Percentiles rank a stretch among this genome's conserved stretches.
Conservation (phyloP, 2,113 vertebrate genomes). For the Bagarius yarrelli region DNA sequence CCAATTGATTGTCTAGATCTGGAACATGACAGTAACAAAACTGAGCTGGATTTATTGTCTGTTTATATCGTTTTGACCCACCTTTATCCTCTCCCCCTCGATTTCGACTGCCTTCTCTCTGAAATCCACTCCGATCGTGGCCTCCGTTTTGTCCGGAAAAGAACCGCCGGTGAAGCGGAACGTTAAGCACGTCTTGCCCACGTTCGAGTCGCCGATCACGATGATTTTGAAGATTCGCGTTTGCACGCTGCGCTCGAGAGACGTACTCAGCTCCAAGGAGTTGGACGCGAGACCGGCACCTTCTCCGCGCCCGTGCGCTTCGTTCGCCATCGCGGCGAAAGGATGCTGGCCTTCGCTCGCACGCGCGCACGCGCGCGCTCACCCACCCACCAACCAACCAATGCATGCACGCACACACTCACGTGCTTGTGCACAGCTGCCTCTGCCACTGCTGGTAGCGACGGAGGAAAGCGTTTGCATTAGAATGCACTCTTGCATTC, state of each 20-base stretch:
- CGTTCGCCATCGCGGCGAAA: conserved; percentile 56
- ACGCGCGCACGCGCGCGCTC: neutral
- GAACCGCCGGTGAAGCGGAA: conserved; percentile 94
- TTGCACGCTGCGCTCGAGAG: conserved; percentile 88
- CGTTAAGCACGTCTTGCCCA: conserved; percentile 95
- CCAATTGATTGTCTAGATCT: neutral
- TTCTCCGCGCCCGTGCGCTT: conserved; percentile 38
- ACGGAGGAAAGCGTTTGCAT: conserved; percentile 33
- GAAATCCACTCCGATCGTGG: conserved; percentile 97
- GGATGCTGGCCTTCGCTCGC: conserved; percentile 33
- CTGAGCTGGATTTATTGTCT: neutral
- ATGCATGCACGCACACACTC: neutral
- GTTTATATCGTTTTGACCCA: conserved; percentile 54
- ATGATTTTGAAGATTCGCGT: conserved; percentile 97
- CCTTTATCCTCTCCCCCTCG: conserved; percentile 95
- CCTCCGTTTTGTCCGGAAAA: conserved; percentile 92
- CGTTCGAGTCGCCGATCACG: conserved; percentile 95
- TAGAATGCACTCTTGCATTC: conserved; percentile 35
- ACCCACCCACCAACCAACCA: neutral
- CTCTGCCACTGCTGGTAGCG: conserved; percentile 8
- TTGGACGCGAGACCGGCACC: conserved; percentile 53
- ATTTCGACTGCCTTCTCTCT: conserved; percentile 95
- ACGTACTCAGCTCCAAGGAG: conserved; percentile 73
- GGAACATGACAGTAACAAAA: neutral
- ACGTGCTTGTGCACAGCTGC: conserved; percentile 37